phyloP scores from a whole-genome alignment of 2,113 vertebrate genomes.

The Protomyctophum bolini region DNA sequence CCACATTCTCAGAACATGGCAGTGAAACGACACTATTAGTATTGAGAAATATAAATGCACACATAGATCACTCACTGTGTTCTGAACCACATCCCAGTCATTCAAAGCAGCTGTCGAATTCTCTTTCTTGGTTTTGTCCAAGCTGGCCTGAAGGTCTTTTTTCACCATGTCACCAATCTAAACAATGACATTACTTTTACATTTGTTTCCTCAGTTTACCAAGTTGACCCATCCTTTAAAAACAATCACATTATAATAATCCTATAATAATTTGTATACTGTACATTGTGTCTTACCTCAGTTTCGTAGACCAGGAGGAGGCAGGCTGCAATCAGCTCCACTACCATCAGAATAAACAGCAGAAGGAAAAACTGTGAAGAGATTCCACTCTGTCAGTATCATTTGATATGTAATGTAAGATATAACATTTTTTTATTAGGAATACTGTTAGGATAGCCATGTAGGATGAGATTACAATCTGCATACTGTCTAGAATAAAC shows the following conservation, averaged over 20 bases:
- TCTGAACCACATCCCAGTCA: slow-evolving; percentile 73
- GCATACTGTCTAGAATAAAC: too few relatives aligned
- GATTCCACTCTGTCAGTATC: background rate
- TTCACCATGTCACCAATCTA: slow-evolving; percentile 35
- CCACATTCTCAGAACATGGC: too few relatives aligned
- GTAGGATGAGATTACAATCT: too few relatives aligned
- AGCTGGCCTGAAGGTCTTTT: slow-evolving; percentile 4
- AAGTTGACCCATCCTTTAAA: too few relatives aligned
- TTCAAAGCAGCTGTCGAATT: background rate
- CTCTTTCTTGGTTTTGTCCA: background rate
- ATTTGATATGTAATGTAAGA: too few relatives aligned
- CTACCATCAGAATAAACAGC: slow-evolving; percentile 84
- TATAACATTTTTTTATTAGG: too few relatives aligned
- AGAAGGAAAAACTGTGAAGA: slow-evolving; percentile 84
- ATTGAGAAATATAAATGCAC: background rate
- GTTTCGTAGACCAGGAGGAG: slow-evolving; percentile 80
- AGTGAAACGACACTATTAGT: background rate
- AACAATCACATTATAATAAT: too few relatives aligned
- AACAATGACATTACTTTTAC: background rate
- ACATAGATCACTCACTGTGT: slow-evolving; percentile 32
- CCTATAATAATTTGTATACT: background rate
- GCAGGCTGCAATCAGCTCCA: slow-evolving; percentile 80
- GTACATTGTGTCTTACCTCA: slow-evolving; percentile 59
- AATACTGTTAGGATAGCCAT: too few relatives aligned
- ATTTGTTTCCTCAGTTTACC: background rate